Percentiles rank a stretch among this genome's conserved stretches.
Evolutionary conservation across 2,888 invertebrate genomes (phyloP).

Genomic region (Lepetodrilus schrolli): DNA sequence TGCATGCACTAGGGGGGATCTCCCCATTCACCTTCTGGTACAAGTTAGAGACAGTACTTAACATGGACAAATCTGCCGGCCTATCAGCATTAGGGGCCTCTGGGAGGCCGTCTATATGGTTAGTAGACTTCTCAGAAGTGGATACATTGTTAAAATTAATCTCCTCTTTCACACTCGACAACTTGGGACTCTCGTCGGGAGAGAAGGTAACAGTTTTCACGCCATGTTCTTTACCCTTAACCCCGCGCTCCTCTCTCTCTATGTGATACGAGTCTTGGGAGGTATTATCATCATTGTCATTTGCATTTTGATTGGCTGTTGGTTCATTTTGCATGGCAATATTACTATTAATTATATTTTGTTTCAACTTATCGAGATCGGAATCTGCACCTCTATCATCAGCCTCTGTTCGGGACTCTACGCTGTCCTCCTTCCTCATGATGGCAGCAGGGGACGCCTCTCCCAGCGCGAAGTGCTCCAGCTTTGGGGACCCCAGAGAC

Average conservation of each 20-base stretch:
- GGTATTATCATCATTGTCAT: slow-evolving; percentile 70
- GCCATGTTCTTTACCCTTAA: slow-evolving; percentile 20
- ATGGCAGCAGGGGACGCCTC: slow-evolving; percentile 46
- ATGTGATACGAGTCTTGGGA: slow-evolving; percentile 39
- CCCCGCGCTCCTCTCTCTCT: slow-evolving; percentile 27
- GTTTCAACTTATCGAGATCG: slow-evolving; percentile 36
- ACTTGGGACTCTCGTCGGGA: slow-evolving; percentile 19
- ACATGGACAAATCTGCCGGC: neutral
- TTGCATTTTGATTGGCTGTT: slow-evolving; percentile 74
- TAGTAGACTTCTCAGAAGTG: slow-evolving; percentile 28
- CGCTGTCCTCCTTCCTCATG: slow-evolving; percentile 40
- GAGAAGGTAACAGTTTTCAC: slow-evolving; percentile 32
- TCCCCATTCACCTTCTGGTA: slow-evolving; percentile 20
- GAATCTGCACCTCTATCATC: slow-evolving; percentile 53
- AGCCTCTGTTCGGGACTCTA: slow-evolving; percentile 33
- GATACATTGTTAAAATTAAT: neutral
- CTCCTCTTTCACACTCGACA: neutral
- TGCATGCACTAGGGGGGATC: slow-evolving; percentile 44
- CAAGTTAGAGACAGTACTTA: slow-evolving; percentile 1
- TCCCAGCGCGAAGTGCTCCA: slow-evolving; percentile 51
- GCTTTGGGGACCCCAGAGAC: slow-evolving; percentile 67
- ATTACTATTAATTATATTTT: slow-evolving; percentile 33
- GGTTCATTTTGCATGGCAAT: slow-evolving; percentile 35
- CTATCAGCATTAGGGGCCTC: slow-evolving; percentile 11
- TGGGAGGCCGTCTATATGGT: slow-evolving; percentile 12